Conservation (phyloP, 2,797 vertebrate genomes). For the Tympanoctomys barrerae region DNA sequence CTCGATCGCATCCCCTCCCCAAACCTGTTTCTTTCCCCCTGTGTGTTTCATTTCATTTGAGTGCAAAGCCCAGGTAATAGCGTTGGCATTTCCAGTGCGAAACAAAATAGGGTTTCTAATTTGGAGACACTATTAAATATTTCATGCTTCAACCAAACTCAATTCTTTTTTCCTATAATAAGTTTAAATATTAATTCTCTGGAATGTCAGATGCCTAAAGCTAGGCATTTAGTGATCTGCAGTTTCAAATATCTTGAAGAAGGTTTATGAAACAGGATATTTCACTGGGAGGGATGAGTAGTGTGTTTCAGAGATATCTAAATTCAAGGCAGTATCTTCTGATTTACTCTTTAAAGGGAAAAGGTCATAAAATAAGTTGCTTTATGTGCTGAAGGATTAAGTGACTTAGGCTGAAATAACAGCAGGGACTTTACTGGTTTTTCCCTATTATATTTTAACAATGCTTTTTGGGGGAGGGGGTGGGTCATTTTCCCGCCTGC, state of each 20-base stretch:
- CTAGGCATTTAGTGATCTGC: slow-evolving; percentile 87
- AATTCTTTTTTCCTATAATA: slow-evolving; percentile 89
- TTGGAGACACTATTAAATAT: slow-evolving; percentile 87
- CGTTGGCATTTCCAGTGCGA: slow-evolving; percentile 81
- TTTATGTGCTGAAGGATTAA: slow-evolving; percentile 85
- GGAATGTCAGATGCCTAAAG: slow-evolving; percentile 91
- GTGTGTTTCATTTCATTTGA: slow-evolving; percentile 80
- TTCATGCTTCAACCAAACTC: slow-evolving; percentile 87
- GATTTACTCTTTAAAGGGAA: slow-evolving; percentile 84
- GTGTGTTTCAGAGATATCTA: slow-evolving; percentile 88
- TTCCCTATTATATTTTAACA: slow-evolving; percentile 79
- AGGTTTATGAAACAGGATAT: slow-evolving; percentile 91
- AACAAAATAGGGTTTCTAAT: slow-evolving; percentile 85
- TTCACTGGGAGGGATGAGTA: slow-evolving; percentile 88
- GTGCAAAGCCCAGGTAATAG: slow-evolving; percentile 83
- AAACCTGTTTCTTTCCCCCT: slow-evolving; percentile 81
- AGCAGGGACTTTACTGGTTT: slow-evolving; percentile 74
- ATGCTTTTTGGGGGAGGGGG: slow-evolving; percentile 80
- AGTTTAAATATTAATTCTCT: slow-evolving; percentile 92
- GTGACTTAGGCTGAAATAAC: slow-evolving; percentile 84
- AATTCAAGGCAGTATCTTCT: slow-evolving; percentile 85
- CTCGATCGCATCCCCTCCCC: slow-evolving; percentile 79
- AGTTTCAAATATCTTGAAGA: slow-evolving; percentile 89
- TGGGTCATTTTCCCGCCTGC: slow-evolving; percentile 82
- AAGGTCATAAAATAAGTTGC: slow-evolving; percentile 83